These are phyloP conservation scores for Melanotaenia pygmaea DNA, from an alignment of 2,797 vertebrate genomes.

Conservation along the genomic window DNA sequence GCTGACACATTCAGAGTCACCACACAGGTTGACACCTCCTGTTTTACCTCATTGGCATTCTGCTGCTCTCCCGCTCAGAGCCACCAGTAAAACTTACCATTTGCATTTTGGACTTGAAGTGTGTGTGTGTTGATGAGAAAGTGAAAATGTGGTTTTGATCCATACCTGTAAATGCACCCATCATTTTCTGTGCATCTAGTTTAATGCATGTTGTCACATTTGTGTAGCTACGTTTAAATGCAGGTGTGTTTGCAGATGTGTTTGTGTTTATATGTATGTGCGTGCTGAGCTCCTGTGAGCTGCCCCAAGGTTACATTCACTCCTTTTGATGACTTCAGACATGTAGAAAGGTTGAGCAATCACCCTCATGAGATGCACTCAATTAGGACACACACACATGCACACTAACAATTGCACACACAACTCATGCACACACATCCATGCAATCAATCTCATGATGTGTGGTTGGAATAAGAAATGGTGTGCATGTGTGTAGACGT, in stretches of 20 bases:
- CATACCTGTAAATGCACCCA: too few species aligned
- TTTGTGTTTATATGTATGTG: slow-evolving; percentile 1
- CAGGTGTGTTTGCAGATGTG: slow-evolving; percentile 11
- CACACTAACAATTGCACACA: slow-evolving; percentile 1
- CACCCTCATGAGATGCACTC: slow-evolving; percentile 63
- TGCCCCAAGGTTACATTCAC: slow-evolving; percentile 74
- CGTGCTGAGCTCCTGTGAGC: slow-evolving; percentile 36
- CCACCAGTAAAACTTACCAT: slow-evolving; percentile 53
- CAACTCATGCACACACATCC: slow-evolving; percentile 24
- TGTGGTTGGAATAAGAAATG: slow-evolving; percentile 67
- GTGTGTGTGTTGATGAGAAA: slow-evolving; percentile 1
- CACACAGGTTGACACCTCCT: slow-evolving; percentile 39
- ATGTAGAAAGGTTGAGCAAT: slow-evolving; percentile 71
- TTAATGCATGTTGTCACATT: slow-evolving; percentile 7
- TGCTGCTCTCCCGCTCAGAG: slow-evolving; percentile 43
- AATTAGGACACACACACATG: slow-evolving; percentile 47
- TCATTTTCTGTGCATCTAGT: slow-evolving; percentile 3
- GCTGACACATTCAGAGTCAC: slow-evolving; percentile 28
- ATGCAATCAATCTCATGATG: slow-evolving; percentile 59
- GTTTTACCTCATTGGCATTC: slow-evolving; percentile 71
- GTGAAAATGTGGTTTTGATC: too few species aligned
- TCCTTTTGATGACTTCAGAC: slow-evolving; percentile 76
- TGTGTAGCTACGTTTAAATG: slow-evolving; percentile 11
- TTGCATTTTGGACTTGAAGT: slow-evolving; percentile 59
- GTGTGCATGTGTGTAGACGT: slow-evolving; percentile 19